Percentiles rank a stretch among this genome's conserved stretches.
Evolutionary conservation across 2,888 invertebrate species (phyloP).

Genomic region (Nycteola revayana): DNA sequence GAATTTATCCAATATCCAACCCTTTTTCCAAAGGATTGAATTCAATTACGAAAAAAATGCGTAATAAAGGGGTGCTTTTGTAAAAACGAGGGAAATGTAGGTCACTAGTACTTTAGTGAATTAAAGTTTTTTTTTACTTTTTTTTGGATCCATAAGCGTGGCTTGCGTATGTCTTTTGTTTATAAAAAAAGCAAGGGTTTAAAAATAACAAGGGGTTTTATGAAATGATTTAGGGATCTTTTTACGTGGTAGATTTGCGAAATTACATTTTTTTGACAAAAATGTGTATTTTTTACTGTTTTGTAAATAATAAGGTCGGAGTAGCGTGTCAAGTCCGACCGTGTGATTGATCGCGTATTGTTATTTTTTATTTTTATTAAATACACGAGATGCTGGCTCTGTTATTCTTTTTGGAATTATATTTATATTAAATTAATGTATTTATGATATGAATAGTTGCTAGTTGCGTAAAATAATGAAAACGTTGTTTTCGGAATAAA

Average conservation of each 20-base stretch:
- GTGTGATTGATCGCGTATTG: slow-evolving; percentile 63
- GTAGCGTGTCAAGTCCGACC: slow-evolving; percentile 47
- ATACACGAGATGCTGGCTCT: slow-evolving; percentile 1
- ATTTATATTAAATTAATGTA: too few species aligned
- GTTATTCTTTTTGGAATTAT: too few species aligned
- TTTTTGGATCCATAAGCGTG: slow-evolving; percentile 51
- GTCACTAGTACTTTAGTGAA: slow-evolving; percentile 69
- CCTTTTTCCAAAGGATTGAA: slow-evolving; percentile 81
- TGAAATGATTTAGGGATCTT: slow-evolving; percentile 71
- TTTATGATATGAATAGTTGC: too few species aligned
- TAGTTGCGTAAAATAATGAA: too few species aligned
- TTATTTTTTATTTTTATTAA: slow-evolving; percentile 38
- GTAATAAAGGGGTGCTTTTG: slow-evolving; percentile 69
- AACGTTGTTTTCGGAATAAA: too few species aligned
- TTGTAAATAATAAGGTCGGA: slow-evolving; percentile 45
- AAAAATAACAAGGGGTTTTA: slow-evolving; percentile 72
- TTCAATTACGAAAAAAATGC: slow-evolving; percentile 70
- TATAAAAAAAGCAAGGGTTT: slow-evolving; percentile 70
- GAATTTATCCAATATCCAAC: slow-evolving; percentile 74
- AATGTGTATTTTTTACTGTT: slow-evolving; percentile 46
- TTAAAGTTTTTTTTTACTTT: slow-evolving; percentile 58
- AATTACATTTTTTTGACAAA: slow-evolving; percentile 52
- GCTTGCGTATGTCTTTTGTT: slow-evolving; percentile 70
- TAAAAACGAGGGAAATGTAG: slow-evolving; percentile 73
- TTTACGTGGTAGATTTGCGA: slow-evolving; percentile 58